phyloP scores from a whole-genome alignment of 2,113 vertebrate species.

The Nannobrachium achirus region DNA sequence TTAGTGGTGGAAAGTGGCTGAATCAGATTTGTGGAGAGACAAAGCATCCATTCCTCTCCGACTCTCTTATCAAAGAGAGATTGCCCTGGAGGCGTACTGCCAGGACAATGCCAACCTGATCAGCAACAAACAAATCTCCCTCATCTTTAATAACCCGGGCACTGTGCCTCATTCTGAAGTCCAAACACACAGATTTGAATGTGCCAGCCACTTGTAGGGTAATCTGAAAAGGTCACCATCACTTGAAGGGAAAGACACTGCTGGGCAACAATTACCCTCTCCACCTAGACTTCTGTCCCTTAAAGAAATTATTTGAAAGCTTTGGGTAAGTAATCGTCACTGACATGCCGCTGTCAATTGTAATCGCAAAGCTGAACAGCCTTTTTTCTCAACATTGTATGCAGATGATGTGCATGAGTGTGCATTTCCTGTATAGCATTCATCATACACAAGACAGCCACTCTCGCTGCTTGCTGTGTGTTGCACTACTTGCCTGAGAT shows the following conservation, averaged over 20 bases:
- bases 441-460: constrained; percentile 47
- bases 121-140: constrained; percentile 71
- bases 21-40: constrained; percentile 77
- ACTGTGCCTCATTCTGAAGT: constrained; percentile 55
- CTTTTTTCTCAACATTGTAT: constrained; percentile 5
- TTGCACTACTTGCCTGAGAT: constrained; percentile 37
- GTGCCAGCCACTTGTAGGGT: constrained; percentile 48
- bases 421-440: constrained; percentile 46
- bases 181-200: constrained; percentile 65
- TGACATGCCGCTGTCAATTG: constrained; percentile 25
- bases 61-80: constrained; percentile 69
- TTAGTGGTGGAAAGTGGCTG: constrained; percentile 71
- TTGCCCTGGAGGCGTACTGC: constrained; percentile 61
- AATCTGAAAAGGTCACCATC: constrained; percentile 70
- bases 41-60: constrained; percentile 66
- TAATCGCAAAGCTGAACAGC: constrained; percentile 25
- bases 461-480: constrained; percentile 36
- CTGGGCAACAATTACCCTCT: constrained; percentile 55
- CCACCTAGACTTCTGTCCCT: constrained; percentile 45
- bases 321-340: constrained; percentile 43
- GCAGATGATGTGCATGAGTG: constrained; percentile 14
- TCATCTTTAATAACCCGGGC: constrained; percentile 71
- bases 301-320: constrained; percentile 57
- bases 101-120: constrained; percentile 70
- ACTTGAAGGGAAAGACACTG: constrained; percentile 52